phyloP scores from a whole-genome alignment of 1,140 invertebrate species.

The Drosophila micromelanica region DNA sequence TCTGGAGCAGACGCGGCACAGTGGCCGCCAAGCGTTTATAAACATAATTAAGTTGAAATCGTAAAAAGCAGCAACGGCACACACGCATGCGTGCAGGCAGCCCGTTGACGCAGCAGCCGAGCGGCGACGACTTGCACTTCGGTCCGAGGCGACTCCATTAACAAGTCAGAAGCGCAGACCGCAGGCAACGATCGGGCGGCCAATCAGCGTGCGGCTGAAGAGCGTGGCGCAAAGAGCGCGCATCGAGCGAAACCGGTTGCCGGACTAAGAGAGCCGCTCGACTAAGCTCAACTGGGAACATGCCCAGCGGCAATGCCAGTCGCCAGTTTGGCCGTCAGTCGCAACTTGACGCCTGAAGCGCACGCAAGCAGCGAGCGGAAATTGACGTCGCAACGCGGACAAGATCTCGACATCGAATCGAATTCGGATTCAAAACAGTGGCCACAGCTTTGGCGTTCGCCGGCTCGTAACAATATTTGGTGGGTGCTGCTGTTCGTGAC shows the following conservation, averaged over 20 bases:
- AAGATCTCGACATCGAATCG: slow-evolving; percentile 23
- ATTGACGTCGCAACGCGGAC: slow-evolving; percentile 20
- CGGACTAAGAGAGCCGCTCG: slow-evolving; percentile 13
- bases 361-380: slow-evolving; percentile 59
- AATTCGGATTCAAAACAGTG: slow-evolving; percentile 18
- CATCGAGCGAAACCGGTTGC: slow-evolving; percentile 58
- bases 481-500: slow-evolving; percentile 8
- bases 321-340: slow-evolving; percentile 58
- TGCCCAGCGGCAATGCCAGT: slow-evolving; percentile 66
- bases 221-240: slow-evolving; percentile 53
- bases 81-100: slow-evolving; percentile 58
- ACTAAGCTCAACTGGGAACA: slow-evolving; percentile 44
- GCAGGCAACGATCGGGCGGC: slow-evolving; percentile 46
- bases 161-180: slow-evolving; percentile 58
- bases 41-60: slow-evolving; percentile 81
- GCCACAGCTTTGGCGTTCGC: slow-evolving; percentile 28
- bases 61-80: slow-evolving; percentile 59
- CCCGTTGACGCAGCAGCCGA: slow-evolving; percentile 20
- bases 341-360: slow-evolving; percentile 73
- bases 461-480: slow-evolving; percentile 37
- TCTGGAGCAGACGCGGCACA: slow-evolving; percentile 50
- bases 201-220: slow-evolving; percentile 72
- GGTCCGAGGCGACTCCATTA: slow-evolving; percentile 63
- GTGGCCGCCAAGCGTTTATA: slow-evolving; percentile 57
- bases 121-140: slow-evolving; percentile 23